Percentiles rank a stretch among this genome's conserved stretches.
Evolutionary conservation across 92 coral and sea anemone genomes (phyloP).

Genomic region (Epizoanthus fatuus): DNA sequence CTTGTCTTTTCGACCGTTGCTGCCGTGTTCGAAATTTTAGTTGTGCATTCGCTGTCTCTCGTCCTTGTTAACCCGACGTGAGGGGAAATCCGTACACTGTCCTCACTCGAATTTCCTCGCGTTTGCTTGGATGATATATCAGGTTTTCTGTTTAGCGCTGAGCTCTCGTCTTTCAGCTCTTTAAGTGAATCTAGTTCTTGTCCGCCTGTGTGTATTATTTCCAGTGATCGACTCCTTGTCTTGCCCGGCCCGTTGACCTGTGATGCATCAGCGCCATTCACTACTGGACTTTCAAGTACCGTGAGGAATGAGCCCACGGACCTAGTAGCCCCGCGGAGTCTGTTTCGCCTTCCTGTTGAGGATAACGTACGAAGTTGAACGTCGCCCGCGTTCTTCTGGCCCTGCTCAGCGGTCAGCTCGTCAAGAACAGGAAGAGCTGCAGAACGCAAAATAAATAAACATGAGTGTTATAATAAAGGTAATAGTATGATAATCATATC

Average conservation of each 20-base stretch:
- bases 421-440: constrained; percentile 36
- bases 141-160: too few species aligned
- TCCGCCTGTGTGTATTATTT: constrained; percentile 2
- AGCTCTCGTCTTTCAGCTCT: too few species aligned
- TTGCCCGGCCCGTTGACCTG: neutral
- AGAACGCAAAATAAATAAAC: neutral
- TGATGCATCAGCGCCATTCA: neutral
- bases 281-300: neutral
- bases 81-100: too few species aligned
- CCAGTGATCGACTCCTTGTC: constrained; percentile 29
- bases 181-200: too few species aligned
- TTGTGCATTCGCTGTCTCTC: neutral
- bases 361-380: neutral
- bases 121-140: too few species aligned
- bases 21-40: neutral
- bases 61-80: neutral
- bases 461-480: neutral
- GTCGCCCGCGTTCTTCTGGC: neutral
- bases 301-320: constrained; percentile 18
- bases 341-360: constrained; percentile 10
- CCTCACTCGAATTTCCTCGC: too few species aligned
- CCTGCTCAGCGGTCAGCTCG: constrained; percentile 35
- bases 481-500: too few species aligned
- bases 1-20: neutral
- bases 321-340: constrained; percentile 4